phyloP scores from a whole-genome alignment of 2,113 vertebrate genomes.

The Poeciliopsis occidentalis region DNA sequence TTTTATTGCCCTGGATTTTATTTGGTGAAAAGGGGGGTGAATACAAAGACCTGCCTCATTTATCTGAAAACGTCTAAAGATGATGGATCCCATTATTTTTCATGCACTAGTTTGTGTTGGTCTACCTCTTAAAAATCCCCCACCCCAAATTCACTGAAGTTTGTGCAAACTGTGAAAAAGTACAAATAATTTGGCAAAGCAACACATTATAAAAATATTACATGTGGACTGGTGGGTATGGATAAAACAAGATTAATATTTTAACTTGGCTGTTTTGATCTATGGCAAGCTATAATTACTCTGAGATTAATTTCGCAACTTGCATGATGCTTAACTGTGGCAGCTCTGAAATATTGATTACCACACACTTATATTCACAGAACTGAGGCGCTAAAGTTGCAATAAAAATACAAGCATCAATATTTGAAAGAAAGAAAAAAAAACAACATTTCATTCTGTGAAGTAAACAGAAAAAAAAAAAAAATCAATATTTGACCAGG shows the following conservation, averaged over 20 bases:
- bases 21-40: neutral
- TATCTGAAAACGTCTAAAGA: neutral
- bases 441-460: neutral
- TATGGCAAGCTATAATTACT: neutral
- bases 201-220: neutral
- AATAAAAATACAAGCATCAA: neutral
- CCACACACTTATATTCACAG: neutral
- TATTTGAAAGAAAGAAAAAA: neutral
- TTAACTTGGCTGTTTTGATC: neutral
- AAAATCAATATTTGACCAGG: slow-evolving; percentile 2
- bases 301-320: neutral
- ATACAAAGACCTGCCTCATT: neutral
- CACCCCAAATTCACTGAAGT: neutral
- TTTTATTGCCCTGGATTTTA: neutral
- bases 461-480: neutral
- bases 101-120: neutral
- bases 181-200: neutral
- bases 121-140: neutral
- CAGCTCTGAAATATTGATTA: neutral
- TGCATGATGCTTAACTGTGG: neutral
- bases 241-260: slow-evolving; percentile 9
- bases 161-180: neutral
- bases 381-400: neutral
- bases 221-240: neutral
- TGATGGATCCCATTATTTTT: neutral